Percentiles rank a stretch among this genome's conserved stretches.
phyloP scores from a whole-genome alignment of 2,113 vertebrate species.

The Zootoca vivipara region DNA sequence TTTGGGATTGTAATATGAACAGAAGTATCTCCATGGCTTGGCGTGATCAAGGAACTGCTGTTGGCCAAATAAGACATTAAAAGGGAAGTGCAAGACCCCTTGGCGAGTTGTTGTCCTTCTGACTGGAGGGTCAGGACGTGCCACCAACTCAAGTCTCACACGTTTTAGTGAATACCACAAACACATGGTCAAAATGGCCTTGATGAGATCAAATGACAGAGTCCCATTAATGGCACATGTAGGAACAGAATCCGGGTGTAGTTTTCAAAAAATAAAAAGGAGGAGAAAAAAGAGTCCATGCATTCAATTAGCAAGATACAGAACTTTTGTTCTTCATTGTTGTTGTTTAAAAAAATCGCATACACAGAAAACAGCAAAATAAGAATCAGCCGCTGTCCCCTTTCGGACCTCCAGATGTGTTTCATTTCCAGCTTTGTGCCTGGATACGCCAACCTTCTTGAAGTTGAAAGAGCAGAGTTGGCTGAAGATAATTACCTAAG shows the following conservation, averaged over 20 bases:
- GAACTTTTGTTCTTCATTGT: slow-evolving; percentile 63
- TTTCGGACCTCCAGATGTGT: slow-evolving; percentile 71
- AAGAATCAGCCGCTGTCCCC: slow-evolving; percentile 65
- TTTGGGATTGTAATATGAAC: slow-evolving; percentile 51
- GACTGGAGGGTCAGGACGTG: slow-evolving; percentile 70
- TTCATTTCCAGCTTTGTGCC: slow-evolving; percentile 72
- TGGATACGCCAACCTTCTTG: slow-evolving; percentile 66
- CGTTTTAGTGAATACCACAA: slow-evolving; percentile 74
- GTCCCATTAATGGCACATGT: slow-evolving; percentile 66
- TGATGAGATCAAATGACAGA: slow-evolving; percentile 66
- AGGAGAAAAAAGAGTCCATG: slow-evolving; percentile 48
- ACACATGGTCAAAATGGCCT: slow-evolving; percentile 67
- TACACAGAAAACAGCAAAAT: slow-evolving; percentile 62
- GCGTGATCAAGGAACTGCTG: slow-evolving; percentile 59
- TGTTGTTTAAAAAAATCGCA: slow-evolving; percentile 50
- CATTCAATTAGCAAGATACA: slow-evolving; percentile 68
- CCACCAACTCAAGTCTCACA: slow-evolving; percentile 71
- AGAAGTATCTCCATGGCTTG: slow-evolving; percentile 46
- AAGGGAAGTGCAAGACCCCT: slow-evolving; percentile 69
- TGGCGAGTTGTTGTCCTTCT: slow-evolving; percentile 66
- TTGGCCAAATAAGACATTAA: slow-evolving; percentile 64
- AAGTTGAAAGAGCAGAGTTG: slow-evolving; percentile 70
- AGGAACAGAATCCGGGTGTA: slow-evolving; percentile 51
- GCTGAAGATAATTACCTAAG: slow-evolving; percentile 68
- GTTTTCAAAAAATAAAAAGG: slow-evolving; percentile 20